phyloP scores from a whole-genome alignment of 1,140 invertebrate species.

The Acyrthosiphon pisum region DNA sequence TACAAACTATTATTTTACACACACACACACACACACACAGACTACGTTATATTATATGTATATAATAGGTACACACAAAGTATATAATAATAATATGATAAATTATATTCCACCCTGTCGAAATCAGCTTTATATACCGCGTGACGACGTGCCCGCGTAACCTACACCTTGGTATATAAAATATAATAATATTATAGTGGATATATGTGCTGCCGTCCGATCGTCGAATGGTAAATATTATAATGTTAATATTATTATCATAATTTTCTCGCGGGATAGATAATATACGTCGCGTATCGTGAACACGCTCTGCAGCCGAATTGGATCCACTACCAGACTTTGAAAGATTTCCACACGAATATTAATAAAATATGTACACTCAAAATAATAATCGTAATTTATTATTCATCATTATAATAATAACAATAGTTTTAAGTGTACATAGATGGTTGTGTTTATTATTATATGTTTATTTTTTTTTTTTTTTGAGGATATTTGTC shows the following conservation, averaged over 20 bases:
- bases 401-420: conserved; percentile 13
- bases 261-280: neutral
- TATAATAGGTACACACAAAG: neutral
- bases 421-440: neutral
- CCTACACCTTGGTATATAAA: neutral
- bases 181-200: neutral
- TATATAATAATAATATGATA: conserved; percentile 27
- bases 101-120: conserved; percentile 48
- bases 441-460: neutral
- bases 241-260: neutral
- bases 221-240: neutral
- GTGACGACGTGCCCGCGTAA: neutral
- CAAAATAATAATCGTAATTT: neutral
- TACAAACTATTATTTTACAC: conserved; percentile 14
- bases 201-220: neutral
- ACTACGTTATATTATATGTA: neutral
- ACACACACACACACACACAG: neutral
- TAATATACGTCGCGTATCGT: neutral
- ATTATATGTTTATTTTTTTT: neutral
- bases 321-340: neutral
- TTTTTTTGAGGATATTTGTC: neutral
- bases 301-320: neutral
- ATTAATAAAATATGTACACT: neutral
- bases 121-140: neutral
- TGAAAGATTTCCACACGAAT: neutral